Percentiles rank a stretch among this genome's conserved stretches.
phyloP scores from a whole-genome alignment of 2,797 vertebrate species.

The Takifugu rubripes region DNA sequence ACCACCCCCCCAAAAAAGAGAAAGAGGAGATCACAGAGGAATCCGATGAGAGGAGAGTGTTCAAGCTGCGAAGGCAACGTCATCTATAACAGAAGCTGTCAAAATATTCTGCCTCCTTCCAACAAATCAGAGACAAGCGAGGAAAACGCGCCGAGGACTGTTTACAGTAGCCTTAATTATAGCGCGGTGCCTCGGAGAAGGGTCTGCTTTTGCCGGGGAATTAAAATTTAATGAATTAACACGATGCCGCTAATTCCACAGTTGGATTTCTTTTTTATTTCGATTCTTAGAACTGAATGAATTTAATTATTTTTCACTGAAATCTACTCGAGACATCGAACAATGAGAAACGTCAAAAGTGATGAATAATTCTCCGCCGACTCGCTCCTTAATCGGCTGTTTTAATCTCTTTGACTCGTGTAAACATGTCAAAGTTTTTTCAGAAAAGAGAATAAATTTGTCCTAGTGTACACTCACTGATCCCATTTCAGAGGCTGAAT shows the following conservation, averaged over 20 bases:
- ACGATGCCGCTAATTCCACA: background rate
- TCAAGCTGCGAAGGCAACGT: conserved; percentile 34
- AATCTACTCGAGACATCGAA: conserved; percentile 1
- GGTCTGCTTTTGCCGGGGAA: conserved; percentile 2
- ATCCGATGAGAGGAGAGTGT: conserved; percentile 15
- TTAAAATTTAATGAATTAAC: conserved; percentile 12
- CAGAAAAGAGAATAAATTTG: background rate
- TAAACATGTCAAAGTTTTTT: conserved; percentile 19
- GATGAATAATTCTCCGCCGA: conserved; percentile 2
- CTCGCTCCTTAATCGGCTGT: conserved; percentile 19
- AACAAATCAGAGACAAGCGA: conserved; percentile 31
- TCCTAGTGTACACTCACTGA: conserved; percentile 3
- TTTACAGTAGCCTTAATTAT: conserved; percentile 8
- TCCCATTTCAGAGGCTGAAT: conserved; percentile 6
- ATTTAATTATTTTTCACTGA: conserved; percentile 12
- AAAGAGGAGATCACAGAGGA: conserved; percentile 34
- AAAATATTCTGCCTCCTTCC: conserved; percentile 24
- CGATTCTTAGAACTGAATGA: conserved; percentile 10
- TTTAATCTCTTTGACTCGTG: background rate
- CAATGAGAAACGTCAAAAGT: conserved; percentile 16
- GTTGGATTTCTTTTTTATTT: background rate
- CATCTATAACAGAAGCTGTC: conserved; percentile 31
- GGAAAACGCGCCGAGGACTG: conserved; percentile 20
- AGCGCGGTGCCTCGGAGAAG: conserved; percentile 6
- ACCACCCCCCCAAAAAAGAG: conserved; percentile 33